phyloP scores from a whole-genome alignment of 2,113 vertebrate species.

The Plecotus auritus region DNA sequence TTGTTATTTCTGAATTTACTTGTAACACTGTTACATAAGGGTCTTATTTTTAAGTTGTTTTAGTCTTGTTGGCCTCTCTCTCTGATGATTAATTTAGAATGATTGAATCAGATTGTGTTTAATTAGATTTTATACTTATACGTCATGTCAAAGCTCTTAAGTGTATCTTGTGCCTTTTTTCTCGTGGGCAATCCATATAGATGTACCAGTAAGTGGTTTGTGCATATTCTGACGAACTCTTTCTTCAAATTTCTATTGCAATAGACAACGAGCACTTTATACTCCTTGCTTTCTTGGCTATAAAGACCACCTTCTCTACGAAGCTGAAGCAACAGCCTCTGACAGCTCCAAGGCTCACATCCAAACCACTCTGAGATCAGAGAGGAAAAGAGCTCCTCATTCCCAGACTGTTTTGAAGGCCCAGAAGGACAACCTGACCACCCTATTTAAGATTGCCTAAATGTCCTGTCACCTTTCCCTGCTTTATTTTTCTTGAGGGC shows the following conservation, averaged over 20 bases:
- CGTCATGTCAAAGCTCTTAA: not conserved
- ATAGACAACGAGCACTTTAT: not conserved
- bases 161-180: not conserved
- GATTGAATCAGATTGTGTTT: not conserved
- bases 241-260: not conserved
- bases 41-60: constrained; percentile 45
- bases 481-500: not conserved
- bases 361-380: not conserved
- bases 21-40: constrained; percentile 58
- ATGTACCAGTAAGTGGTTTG: not conserved
- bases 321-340: not conserved
- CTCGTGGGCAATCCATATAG: not conserved
- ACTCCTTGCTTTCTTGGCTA: not conserved
- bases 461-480: not conserved
- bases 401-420: not conserved
- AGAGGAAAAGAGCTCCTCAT: not conserved
- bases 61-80: not conserved
- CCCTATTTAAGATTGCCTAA: not conserved
- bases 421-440: not conserved
- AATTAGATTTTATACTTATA: not conserved
- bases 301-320: not conserved
- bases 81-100: not conserved
- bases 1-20: constrained; percentile 48
- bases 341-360: not conserved
- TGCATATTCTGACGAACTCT: not conserved